A percentile compares a stretch with the other conserved stretches of the same genome.
These are phyloP conservation scores for Pseudois nayaur DNA, from an alignment of 2,113 vertebrate species.

Conservation along the genomic window DNA sequence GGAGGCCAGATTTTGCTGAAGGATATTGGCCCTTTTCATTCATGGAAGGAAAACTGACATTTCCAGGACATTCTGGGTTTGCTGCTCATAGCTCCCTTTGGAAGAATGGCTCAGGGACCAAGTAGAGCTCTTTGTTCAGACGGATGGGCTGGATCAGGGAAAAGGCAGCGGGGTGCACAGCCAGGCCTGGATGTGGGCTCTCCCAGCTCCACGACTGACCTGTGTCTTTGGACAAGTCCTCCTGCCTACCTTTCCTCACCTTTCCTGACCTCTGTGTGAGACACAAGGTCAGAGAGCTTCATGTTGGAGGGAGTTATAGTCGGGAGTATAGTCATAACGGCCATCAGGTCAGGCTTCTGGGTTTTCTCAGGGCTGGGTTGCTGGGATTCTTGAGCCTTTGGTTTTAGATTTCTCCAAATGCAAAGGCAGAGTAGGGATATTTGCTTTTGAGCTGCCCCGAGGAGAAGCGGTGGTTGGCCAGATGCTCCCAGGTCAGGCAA, in stretches of 20 bases:
- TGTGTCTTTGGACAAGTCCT: background rate
- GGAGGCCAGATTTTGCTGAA: background rate
- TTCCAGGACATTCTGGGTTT: background rate
- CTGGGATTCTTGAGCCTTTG: background rate
- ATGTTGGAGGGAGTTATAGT: rapidly evolving
- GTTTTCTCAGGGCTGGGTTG: background rate
- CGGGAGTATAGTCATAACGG: background rate
- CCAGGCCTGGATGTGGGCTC: background rate
- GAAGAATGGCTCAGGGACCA: background rate
- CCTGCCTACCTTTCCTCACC: background rate
- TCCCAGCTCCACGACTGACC: background rate
- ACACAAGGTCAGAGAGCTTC: background rate
- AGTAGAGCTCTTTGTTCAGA: background rate
- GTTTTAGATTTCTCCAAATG: background rate
- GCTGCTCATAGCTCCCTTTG: background rate
- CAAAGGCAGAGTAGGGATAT: background rate
- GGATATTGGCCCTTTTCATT: background rate
- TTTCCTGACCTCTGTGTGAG: background rate
- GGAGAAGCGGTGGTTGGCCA: background rate
- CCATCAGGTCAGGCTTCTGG: background rate
- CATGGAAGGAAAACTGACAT: background rate
- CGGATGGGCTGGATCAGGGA: background rate
- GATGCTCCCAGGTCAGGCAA: background rate
- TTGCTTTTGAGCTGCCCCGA: background rate
- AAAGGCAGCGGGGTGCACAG: background rate